These are phyloP conservation scores for Cryptotermes secundus DNA, from an alignment of 1,140 invertebrate genomes.

Conservation along the genomic window DNA sequence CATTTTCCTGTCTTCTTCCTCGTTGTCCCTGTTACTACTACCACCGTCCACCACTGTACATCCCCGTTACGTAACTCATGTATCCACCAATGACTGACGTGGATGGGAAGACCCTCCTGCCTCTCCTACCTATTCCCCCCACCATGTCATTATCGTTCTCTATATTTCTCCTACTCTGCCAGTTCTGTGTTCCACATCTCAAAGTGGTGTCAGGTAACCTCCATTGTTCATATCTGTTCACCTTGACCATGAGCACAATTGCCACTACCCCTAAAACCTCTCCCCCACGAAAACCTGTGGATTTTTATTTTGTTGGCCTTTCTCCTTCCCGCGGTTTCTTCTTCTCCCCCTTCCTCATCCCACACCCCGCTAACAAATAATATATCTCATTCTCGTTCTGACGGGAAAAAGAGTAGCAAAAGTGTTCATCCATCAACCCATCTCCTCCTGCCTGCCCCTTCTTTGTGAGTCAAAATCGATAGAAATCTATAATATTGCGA, in stretches of 20 bases:
- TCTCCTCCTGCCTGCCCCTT: neutral
- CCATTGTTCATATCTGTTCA: neutral
- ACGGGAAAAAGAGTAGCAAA: no score
- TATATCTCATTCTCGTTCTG: no score
- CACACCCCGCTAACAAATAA: neutral
- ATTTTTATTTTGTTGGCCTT: neutral
- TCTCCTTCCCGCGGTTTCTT: neutral
- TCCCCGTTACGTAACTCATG: neutral
- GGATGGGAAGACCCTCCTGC: neutral
- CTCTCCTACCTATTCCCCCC: neutral
- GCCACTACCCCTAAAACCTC: neutral
- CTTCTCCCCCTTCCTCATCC: neutral
- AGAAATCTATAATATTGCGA: neutral
- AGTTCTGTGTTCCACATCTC: neutral
- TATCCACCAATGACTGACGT: conserved; percentile 5
- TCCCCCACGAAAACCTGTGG: neutral
- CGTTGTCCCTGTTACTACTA: neutral
- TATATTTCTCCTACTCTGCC: neutral
- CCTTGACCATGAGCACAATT: neutral
- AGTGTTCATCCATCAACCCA: no score
- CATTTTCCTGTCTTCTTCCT: neutral
- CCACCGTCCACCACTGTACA: neutral
- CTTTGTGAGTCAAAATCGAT: neutral
- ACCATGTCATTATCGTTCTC: neutral
- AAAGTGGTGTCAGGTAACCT: neutral